Evolutionary conservation across 2,888 invertebrate species (phyloP).

Genomic region (Drosophila prolongata): DNA sequence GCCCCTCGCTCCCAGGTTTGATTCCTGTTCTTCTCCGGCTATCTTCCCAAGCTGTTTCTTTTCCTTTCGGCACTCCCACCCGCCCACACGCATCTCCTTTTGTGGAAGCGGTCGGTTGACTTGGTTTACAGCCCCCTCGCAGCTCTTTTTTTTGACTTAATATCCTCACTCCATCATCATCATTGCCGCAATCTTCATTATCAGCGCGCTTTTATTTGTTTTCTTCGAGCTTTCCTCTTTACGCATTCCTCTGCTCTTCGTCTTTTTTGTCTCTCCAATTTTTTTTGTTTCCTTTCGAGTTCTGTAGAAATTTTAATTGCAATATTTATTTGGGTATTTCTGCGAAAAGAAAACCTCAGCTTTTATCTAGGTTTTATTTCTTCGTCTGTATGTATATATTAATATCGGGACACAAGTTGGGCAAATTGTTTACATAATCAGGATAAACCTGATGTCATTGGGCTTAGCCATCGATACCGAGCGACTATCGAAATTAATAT

Average conservation of each 20-base stretch:
- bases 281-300: conserved; percentile 3
- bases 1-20: conserved; percentile 26
- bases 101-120: conserved; percentile 46
- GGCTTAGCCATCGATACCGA: conserved; percentile 19
- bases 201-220: conserved; percentile 15
- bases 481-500: conserved; percentile 33
- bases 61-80: conserved; percentile 49
- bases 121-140: conserved; percentile 26
- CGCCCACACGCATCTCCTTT: conserved; percentile 72
- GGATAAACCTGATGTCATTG: conserved; percentile 27
- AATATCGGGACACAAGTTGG: conserved; percentile 7
- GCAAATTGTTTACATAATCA: conserved; percentile 37
- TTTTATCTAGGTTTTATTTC: conserved; percentile 30
- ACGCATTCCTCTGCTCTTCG: conserved; percentile 23
- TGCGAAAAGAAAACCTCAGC: conserved; percentile 33
- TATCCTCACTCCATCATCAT: conserved; percentile 30
- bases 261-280: conserved; percentile 6
- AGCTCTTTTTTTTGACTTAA: conserved; percentile 14
- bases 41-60: conserved; percentile 1
- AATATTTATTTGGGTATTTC: conserved; percentile 33
- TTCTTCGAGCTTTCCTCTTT: conserved; percentile 9
- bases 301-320: conserved; percentile 25
- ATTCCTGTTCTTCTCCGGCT: conserved; percentile 34
- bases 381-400: conserved; percentile 1
- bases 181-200: conserved; percentile 25